Conservation (phyloP, 2,113 vertebrate species). For the Otocyon megalotis region DNA sequence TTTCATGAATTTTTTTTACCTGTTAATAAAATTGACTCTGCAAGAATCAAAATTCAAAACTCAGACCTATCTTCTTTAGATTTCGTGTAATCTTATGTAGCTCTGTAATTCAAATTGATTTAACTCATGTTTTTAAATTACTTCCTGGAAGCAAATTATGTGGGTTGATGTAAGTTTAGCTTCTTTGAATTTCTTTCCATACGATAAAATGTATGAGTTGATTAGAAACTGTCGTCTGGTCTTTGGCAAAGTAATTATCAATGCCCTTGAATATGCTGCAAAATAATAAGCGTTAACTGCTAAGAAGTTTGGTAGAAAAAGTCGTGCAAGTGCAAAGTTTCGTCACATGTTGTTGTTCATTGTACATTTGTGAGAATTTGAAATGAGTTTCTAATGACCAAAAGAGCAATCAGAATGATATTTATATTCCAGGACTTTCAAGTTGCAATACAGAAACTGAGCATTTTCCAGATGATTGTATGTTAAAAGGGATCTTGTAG, state of each 20-base stretch:
- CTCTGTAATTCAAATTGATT: constrained; percentile 18
- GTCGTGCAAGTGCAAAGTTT: neutral
- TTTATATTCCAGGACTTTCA: neutral
- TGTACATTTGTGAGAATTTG: neutral
- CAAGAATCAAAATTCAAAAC: neutral
- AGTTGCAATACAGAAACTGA: neutral
- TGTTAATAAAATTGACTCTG: constrained; percentile 2
- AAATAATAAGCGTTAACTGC: neutral
- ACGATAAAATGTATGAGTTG: neutral
- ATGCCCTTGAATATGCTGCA: neutral
- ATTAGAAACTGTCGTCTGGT: constrained; percentile 44
- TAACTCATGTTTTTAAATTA: constrained; percentile 39
- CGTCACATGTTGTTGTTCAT: neutral
- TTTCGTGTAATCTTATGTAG: neutral
- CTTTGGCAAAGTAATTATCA: constrained; percentile 20
- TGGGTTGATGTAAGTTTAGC: neutral
- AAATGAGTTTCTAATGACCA: neutral
- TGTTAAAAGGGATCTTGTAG: neutral
- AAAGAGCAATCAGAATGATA: neutral
- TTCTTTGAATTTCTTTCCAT: neutral
- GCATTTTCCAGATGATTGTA: neutral
- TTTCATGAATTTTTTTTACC: neutral
- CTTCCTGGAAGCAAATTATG: constrained; percentile 8
- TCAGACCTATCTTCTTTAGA: neutral
- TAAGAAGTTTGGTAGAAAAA: neutral